Evolutionary conservation across 2,113 vertebrate species (phyloP).

Genomic region (Xiphophorus couchianus): DNA sequence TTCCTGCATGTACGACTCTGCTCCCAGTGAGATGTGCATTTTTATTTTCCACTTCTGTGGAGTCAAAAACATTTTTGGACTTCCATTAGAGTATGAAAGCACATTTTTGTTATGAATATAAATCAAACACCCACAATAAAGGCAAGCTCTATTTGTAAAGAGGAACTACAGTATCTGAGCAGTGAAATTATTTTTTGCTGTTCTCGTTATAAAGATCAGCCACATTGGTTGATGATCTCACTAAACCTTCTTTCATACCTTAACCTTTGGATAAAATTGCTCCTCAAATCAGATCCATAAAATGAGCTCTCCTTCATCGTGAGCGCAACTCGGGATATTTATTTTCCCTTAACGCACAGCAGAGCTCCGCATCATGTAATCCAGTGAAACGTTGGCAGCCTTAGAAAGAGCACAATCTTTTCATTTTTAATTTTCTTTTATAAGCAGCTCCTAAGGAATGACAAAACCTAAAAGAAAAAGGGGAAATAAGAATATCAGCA

Average conservation of each 20-base stretch:
- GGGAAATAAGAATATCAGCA: slow-evolving; percentile 50
- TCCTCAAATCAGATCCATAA: slow-evolving; percentile 41
- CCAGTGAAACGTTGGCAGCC: slow-evolving; percentile 54
- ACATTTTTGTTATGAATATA: not conserved
- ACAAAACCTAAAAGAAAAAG: slow-evolving; percentile 39
- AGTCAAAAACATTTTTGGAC: not conserved
- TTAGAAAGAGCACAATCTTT: slow-evolving; percentile 50
- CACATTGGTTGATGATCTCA: not conserved
- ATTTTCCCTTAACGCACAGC: slow-evolving; percentile 26
- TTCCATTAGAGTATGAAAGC: not conserved
- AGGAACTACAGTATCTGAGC: not conserved
- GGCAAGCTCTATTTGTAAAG: not conserved
- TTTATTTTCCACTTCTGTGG: no score
- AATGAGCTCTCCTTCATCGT: slow-evolving; percentile 39
- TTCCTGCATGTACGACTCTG: no score
- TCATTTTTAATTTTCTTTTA: slow-evolving; percentile 67
- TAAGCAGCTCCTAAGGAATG: slow-evolving; percentile 63
- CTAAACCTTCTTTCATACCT: slow-evolving; percentile 9
- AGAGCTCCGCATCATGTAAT: slow-evolving; percentile 53
- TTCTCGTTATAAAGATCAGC: not conserved
- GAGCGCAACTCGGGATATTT: slow-evolving; percentile 22
- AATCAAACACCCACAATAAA: not conserved
- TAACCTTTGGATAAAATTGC: slow-evolving; percentile 27
- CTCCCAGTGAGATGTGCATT: no score
- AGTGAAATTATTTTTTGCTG: no score